Evolutionary conservation across 2,888 invertebrate species (phyloP), one percentile per base, ranked within the genome.

Genomic region (Luperina nickerlii): DNA sequence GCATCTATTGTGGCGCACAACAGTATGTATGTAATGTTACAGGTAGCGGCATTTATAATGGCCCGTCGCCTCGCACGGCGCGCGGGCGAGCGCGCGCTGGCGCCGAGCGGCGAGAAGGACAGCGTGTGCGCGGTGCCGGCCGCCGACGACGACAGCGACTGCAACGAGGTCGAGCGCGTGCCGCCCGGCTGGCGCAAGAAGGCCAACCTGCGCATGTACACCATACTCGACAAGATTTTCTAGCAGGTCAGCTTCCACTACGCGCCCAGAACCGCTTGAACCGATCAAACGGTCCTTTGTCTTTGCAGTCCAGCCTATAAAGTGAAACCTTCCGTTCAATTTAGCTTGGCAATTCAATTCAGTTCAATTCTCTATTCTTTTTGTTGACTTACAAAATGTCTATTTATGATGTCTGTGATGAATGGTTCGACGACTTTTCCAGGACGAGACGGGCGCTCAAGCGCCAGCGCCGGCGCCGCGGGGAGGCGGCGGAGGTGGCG

Each of bases 171-270:
- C 87, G 91, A 85, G 76, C 86, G 88, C 45, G 89, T 86, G 85
- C 92, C 94, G 85, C 94, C 94, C 89, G 95, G 95, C 90, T 96
- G 96, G 96, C 93, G 96, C 87, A 95, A 94, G 92, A 94, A 94
- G 87, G 96, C 96, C 89, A 96, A 96, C 92, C 93, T 96, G 83
- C 93, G 96, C 91, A 96, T 96, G 96, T 96, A 96, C 93, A 96
- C 96, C 75, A 96, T 96, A 77, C 94, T 96, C 77, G 96, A 96
- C 94, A 96, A 96, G 89, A 96, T 96, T 95, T 96, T 96, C 96
- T 96, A 96, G 96, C 96, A 96, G 96, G 96, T 96, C 32, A n/a
- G 78, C 8, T n/a, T 18, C 48, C 42, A 42, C 32, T 20, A 11
- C 20, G 8, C 11, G 7, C 18, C 27, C 27, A 42, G 27, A 68